These are phyloP conservation scores for Oscheius sp. DNA, from an alignment of 2,888 invertebrate species.

Conservation along the genomic window DNA sequence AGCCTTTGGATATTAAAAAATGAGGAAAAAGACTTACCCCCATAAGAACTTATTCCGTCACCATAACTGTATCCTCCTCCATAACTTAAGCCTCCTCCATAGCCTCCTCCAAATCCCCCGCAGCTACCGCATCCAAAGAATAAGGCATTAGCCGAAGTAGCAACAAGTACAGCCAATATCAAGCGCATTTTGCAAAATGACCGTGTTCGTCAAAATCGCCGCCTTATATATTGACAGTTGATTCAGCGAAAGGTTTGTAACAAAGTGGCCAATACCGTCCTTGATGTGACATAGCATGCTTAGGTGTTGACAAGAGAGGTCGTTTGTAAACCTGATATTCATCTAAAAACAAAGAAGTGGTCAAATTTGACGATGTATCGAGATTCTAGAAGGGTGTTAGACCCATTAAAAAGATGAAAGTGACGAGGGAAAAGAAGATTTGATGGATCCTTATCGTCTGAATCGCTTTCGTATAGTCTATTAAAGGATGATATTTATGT, in stretches of 20 bases:
- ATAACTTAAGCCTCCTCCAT: slow-evolving; percentile 10
- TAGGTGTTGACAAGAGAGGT: slow-evolving; percentile 15
- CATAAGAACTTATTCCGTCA: slow-evolving; percentile 36
- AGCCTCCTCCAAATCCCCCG: slow-evolving; percentile 17
- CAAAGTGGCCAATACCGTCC: slow-evolving; percentile 20
- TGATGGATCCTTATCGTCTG: too few species aligned
- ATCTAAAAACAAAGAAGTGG: not conserved
- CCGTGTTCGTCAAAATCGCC: not conserved
- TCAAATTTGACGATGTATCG: too few species aligned
- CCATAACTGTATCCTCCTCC: slow-evolving; percentile 41
- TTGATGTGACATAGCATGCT: slow-evolving; percentile 13
- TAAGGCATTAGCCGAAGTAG: slow-evolving; percentile 39
- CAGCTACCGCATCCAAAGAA: slow-evolving; percentile 28
- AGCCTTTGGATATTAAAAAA: not conserved
- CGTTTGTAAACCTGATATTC: slow-evolving; percentile 2
- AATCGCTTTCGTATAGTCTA: too few species aligned
- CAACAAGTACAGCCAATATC: slow-evolving; percentile 33
- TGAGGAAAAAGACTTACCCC: too few species aligned
- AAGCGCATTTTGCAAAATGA: slow-evolving; percentile 34
- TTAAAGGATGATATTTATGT: too few species aligned
- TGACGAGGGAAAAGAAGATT: too few species aligned
- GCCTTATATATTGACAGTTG: slow-evolving; percentile 1
- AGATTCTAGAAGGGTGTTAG: too few species aligned
- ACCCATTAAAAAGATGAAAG: too few species aligned
- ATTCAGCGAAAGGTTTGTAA: slow-evolving; percentile 26